Conservation (phyloP, 2,113 vertebrate species). For the cattle (Bos taurus) region DNA sequence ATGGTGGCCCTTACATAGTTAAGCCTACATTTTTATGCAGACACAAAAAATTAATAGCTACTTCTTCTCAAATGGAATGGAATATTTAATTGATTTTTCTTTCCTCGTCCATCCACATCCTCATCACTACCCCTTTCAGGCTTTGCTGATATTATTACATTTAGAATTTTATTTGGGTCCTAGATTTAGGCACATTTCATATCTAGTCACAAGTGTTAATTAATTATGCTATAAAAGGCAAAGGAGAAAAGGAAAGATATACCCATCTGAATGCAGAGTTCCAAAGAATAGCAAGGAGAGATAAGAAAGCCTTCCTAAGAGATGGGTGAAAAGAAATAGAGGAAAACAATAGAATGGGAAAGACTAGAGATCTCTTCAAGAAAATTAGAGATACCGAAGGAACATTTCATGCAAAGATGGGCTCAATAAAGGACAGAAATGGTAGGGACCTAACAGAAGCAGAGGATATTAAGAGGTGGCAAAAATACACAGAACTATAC, state of each 20-base stretch:
- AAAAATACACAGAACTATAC: background rate
- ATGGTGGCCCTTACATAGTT: background rate
- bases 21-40: background rate
- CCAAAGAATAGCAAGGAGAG: background rate
- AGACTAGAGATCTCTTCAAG: background rate
- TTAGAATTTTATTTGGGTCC: background rate
- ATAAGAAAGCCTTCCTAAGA: background rate
- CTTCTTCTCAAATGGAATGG: background rate
- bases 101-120: background rate
- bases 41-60: background rate
- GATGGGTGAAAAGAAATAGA: background rate
- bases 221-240: background rate
- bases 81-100: background rate
- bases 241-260: background rate
- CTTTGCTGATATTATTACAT: background rate
- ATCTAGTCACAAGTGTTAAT: background rate
- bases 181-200: background rate
- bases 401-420: background rate
- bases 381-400: background rate
- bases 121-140: background rate
- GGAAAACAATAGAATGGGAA: background rate
- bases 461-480: background rate
- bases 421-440: background rate
- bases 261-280: background rate
- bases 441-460: background rate